Evolutionary conservation across 1,140 invertebrate species (phyloP), one percentile per base, ranked within the genome.

Genomic region (Penaeus japonicus): DNA sequence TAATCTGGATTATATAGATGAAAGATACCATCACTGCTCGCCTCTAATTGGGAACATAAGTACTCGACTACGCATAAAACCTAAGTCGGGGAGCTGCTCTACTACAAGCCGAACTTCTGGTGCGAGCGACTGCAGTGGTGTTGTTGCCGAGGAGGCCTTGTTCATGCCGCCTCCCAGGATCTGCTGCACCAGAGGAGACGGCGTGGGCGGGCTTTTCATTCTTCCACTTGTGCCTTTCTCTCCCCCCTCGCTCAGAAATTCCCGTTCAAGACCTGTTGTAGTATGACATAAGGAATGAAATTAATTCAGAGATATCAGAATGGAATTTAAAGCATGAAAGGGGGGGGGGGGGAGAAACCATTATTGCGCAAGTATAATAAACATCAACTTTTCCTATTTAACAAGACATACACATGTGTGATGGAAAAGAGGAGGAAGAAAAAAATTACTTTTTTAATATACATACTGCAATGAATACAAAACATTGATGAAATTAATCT

Each of bases 131-230:
- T 83, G 65, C 22, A 88, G 87, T 5, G 87, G 87, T 22, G 87
- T 88, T 62, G 79, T 59, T 24, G 70, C 27, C 20, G 30, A 35
- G 27, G 24, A 35, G 22, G 54, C 30, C 47, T 75, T 82, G 20
- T 24, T 82, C 70, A 73, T 57, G n/a, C 87, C 87, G 35, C 87
- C 47, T 7, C 87, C 80, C 24, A 88, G 80, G 65, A 88, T 88
- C 87, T 88, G 87, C 70, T 88, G 87, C 17, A 88, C 87, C 57
- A 88, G 55, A 20, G 87, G 87, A 10, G 87, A 88, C 18, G 87
- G 87, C 3, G 87, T 55, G 2, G 87, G 87, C 10, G 87, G 87
- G 20, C 79, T 83, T 53, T 77, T 83, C 54, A 59, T 59, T 15
- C 70, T 39, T 20, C 47, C 54, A 24, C 24, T 53, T 1, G 54